These are phyloP conservation scores for Alexandromys fortis DNA, from an alignment of 2,113 vertebrate species.

Conservation along the genomic window DNA sequence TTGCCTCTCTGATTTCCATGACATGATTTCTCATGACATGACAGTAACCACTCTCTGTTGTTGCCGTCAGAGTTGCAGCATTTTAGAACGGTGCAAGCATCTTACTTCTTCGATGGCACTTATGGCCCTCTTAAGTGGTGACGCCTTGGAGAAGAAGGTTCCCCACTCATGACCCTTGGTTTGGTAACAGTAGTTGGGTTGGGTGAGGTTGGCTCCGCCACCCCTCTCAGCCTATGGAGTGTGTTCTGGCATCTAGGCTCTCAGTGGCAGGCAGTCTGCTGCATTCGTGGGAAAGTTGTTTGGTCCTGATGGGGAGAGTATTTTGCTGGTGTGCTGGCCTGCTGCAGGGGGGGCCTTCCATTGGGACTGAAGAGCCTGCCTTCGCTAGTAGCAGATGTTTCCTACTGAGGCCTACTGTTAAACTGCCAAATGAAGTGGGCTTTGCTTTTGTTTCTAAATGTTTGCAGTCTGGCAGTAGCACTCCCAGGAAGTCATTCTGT, in stretches of 20 bases:
- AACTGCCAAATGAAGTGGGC: too few relatives aligned
- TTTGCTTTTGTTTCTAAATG: not conserved
- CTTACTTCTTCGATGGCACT: not conserved
- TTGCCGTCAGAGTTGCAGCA: not conserved
- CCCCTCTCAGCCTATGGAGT: not conserved
- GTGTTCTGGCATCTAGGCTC: not conserved
- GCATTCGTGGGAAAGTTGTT: not conserved
- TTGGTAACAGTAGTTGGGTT: not conserved
- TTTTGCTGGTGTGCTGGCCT: not conserved
- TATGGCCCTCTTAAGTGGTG: not conserved
- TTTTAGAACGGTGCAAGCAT: not conserved
- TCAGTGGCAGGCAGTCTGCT: not conserved
- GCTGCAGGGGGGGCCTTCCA: not conserved
- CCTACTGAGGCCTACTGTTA: not conserved
- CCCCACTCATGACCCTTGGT: not conserved
- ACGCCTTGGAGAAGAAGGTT: not conserved
- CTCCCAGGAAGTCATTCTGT: not conserved
- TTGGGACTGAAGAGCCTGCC: not conserved
- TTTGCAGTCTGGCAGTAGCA: not conserved
- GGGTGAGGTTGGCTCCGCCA: not conserved
- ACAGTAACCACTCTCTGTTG: not conserved
- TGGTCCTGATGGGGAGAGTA: not conserved
- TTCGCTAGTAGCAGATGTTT: fast-evolving
- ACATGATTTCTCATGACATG: not conserved
- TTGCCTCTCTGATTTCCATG: too few relatives aligned